These are phyloP conservation scores for Melangyna quadrimaculata DNA, from an alignment of 2,888 invertebrate species.

Conservation along the genomic window DNA sequence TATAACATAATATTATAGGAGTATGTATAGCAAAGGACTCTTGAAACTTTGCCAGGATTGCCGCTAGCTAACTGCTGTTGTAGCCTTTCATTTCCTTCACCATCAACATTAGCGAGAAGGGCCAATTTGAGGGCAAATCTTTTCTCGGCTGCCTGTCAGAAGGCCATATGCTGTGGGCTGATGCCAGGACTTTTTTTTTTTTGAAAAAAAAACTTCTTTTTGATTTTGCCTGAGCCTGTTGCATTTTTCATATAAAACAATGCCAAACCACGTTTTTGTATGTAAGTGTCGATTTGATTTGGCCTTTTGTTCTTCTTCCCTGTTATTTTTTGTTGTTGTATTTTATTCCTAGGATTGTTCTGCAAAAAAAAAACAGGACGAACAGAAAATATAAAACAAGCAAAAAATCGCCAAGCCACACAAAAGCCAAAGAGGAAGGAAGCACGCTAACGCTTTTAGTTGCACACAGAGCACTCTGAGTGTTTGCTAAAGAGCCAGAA, in stretches of 20 bases:
- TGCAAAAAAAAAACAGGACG: slow-evolving; percentile 26
- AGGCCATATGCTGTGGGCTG: no score
- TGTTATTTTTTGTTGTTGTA: neutral
- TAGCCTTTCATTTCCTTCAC: neutral
- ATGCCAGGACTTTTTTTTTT: slow-evolving; percentile 1
- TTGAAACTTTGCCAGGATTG: slow-evolving; percentile 73
- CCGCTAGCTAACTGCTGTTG: slow-evolving; percentile 1
- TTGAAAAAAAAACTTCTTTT: neutral
- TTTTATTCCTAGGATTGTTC: neutral
- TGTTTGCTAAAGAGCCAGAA: slow-evolving; percentile 53
- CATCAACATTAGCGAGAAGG: slow-evolving; percentile 17
- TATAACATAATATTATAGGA: no score
- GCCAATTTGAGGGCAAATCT: slow-evolving; percentile 58
- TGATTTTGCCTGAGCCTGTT: slow-evolving; percentile 69
- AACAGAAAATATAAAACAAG: slow-evolving; percentile 19
- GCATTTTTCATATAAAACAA: slow-evolving; percentile 74
- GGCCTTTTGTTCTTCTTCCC: slow-evolving; percentile 48
- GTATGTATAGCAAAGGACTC: slow-evolving; percentile 57
- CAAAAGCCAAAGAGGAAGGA: slow-evolving; percentile 65
- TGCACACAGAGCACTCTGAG: slow-evolving; percentile 57
- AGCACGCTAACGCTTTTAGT: slow-evolving; percentile 67
- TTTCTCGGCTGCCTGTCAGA: slow-evolving; percentile 54
- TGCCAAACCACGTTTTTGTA: slow-evolving; percentile 72
- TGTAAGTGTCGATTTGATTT: slow-evolving; percentile 74
- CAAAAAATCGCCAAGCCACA: slow-evolving; percentile 29